phyloP scores from a whole-genome alignment of 2,888 invertebrate genomes.

The Standfussiana lucernea region DNA sequence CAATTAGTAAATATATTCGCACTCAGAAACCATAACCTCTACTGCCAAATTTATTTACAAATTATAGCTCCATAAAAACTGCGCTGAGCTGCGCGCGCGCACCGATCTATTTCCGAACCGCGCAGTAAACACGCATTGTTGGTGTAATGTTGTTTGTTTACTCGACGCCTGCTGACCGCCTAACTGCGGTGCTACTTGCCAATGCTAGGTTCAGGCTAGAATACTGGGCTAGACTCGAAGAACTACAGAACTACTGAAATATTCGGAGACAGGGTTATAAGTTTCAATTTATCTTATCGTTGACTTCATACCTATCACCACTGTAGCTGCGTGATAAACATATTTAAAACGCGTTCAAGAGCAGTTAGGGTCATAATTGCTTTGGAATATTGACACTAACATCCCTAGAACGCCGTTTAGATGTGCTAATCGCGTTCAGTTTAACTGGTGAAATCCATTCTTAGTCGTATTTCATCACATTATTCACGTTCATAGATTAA shows the following conservation, averaged over 20 bases:
- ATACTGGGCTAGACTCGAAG: constrained; percentile 6
- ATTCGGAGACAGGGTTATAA: not conserved
- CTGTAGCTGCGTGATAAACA: not conserved
- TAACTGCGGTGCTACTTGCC: constrained; percentile 33
- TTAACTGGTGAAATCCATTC: too few species aligned
- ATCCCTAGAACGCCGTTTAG: not conserved
- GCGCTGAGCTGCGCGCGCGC: constrained; percentile 52
- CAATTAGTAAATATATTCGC: constrained; percentile 1
- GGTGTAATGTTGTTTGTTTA: constrained; percentile 71
- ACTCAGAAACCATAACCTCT: constrained; percentile 3
- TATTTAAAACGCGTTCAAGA: not conserved
- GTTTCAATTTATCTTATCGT: not conserved
- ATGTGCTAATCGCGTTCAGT: not conserved
- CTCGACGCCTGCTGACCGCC: constrained; percentile 57
- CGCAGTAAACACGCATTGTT: constrained; percentile 70
- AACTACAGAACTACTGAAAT: constrained; percentile 6
- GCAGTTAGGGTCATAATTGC: not conserved
- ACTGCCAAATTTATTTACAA: constrained; percentile 3
- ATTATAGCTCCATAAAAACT: constrained; percentile 46
- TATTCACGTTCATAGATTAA: too few species aligned
- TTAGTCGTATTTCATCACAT: not conserved
- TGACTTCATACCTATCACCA: not conserved
- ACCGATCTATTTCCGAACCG: constrained; percentile 64
- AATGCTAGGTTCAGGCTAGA: constrained; percentile 1
- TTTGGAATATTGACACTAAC: not conserved